Evolutionary conservation across 2,797 vertebrate genomes (phyloP).

Genomic region (Toxotes lorentzi): DNA sequence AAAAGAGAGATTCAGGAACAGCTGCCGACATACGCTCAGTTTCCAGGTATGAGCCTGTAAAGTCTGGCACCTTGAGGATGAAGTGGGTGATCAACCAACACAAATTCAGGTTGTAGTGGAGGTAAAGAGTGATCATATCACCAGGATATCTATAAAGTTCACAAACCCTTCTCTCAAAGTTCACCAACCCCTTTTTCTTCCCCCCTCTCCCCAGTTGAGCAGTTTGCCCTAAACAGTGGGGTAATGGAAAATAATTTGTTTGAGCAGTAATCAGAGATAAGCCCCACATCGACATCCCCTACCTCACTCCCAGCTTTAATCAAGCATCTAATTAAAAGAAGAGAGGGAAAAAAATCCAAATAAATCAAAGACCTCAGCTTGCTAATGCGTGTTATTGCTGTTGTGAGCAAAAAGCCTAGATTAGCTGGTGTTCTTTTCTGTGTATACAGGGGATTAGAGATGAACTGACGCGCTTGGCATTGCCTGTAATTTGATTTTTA

Average conservation of each 20-base stretch:
- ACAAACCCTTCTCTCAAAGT: background rate
- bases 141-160: no score
- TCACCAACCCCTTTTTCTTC: no score
- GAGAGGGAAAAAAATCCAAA: slow-evolving; percentile 42
- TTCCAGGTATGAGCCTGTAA: background rate
- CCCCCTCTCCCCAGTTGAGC: slow-evolving; percentile 18
- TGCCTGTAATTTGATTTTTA: slow-evolving; percentile 64
- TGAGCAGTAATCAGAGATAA: slow-evolving; percentile 70
- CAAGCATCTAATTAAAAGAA: slow-evolving; percentile 76
- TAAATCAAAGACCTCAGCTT: slow-evolving; percentile 64
- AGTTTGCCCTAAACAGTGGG: slow-evolving; percentile 48
- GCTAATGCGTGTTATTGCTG: slow-evolving; percentile 60
- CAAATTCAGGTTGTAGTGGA: background rate
- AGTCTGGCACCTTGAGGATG: background rate
- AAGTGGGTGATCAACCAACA: background rate
- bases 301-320: slow-evolving; percentile 57
- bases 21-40: background rate
- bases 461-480: slow-evolving; percentile 38
- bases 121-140: background rate
- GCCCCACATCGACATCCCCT: slow-evolving; percentile 19
- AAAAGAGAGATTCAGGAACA: background rate
- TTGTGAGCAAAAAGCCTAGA: slow-evolving; percentile 59
- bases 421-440: slow-evolving; percentile 58
- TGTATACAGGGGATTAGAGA: slow-evolving; percentile 59
- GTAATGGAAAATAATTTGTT: slow-evolving; percentile 66